A percentile compares a stretch with the other conserved stretches of the same genome.
phyloP scores from a whole-genome alignment of 2,888 invertebrate genomes.

The Serripes groenlandicus region DNA sequence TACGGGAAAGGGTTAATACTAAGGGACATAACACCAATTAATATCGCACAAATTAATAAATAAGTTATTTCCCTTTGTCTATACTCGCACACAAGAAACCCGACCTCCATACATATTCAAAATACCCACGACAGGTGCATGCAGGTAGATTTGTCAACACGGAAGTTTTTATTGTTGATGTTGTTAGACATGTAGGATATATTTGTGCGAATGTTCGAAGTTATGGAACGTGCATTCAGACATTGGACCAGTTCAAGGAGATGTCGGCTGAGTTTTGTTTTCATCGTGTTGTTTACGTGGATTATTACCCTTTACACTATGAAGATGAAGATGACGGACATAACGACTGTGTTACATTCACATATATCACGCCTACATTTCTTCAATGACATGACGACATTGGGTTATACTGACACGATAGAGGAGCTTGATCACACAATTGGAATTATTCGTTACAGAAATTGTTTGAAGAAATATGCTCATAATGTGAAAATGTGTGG shows the following conservation, averaged over 20 bases:
- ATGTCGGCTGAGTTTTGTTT: not conserved
- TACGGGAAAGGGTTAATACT: no score
- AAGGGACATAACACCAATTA: no score
- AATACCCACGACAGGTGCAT: no score
- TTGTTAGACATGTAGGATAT: no score
- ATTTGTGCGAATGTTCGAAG: no score
- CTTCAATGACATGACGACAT: not conserved
- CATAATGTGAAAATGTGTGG: slow-evolving; percentile 6
- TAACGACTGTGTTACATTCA: not conserved
- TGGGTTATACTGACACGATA: not conserved
- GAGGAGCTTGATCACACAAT: slow-evolving; percentile 14
- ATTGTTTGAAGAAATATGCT: not conserved
- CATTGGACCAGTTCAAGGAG: not conserved
- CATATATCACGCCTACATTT: not conserved
- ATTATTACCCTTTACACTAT: not conserved
- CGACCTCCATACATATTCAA: no score
- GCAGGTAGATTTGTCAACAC: no score
- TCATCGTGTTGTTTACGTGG: not conserved
- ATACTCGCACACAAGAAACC: no score
- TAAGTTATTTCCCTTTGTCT: no score
- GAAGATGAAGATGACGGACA: not conserved
- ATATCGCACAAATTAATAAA: no score
- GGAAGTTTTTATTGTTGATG: no score
- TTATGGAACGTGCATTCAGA: not conserved
- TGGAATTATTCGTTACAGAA: not conserved